Evolutionary conservation across 2,797 vertebrate species (phyloP), one percentile per base, ranked within the genome.

Genomic region (Sebastes dallii): DNA sequence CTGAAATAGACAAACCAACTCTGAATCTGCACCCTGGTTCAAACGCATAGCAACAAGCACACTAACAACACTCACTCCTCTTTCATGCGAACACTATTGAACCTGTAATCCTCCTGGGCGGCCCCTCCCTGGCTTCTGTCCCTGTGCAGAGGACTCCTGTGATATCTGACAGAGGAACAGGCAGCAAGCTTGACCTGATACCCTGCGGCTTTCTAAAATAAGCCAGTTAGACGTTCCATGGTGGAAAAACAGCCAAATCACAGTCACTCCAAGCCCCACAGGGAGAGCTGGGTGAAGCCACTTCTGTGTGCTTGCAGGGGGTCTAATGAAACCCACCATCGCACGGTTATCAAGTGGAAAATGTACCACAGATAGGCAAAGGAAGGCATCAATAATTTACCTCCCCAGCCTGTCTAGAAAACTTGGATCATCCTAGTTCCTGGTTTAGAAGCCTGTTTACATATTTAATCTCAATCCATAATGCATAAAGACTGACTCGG

Each of bases 391-490:
- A 86, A 89, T 93, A 77, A 93, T 93, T 89, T 69, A 92, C 62
- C 64, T 56, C 20, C 42, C 11, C 36, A n/a, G 68, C 67, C 72
- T 24, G 84, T 81, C 61, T 86, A 29, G 73, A 78, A 86, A 74
- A 71, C 68, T 72, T 27, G 61, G 82, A 89, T 89, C 80, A 84
- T 85, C 80, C 77, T 66, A 34, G 61, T 78, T 90, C 85, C 84
- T 85, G 70, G 68, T 80, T 73, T 71, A 91, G 84, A 78, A 81
- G 72, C 62, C 82, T 55, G 54, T 90, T 90, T 93, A 88, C 91
- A 91, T 92, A 87, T 91, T 92, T 86, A 86, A 94, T 94, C 61
- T 71, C 7, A 72, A 84, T 92, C 61, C 71, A 91, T 91, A 87
- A 86, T 86, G 79, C 79, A 91, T 82, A 24, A 84, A 69, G 55